Base-by-base conservation (phyloP, 2,113 vertebrate species). In the Pelmatolapia mariae region DNA sequence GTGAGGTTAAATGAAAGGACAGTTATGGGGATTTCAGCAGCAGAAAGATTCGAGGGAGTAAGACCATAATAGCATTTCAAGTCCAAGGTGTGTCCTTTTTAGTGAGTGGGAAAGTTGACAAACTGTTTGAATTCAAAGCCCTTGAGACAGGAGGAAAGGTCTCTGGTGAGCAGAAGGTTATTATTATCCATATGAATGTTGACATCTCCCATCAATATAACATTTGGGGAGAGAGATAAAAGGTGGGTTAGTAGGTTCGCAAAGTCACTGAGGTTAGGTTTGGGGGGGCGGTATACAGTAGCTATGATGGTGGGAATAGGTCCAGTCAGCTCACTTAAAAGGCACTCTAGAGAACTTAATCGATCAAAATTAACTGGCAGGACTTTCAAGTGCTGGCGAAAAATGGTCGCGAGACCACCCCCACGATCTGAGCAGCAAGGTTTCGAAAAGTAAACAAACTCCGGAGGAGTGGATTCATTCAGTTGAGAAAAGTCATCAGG, bases 31-130 rank as follows among this genome's bases (percentile, higher is more conserved):
- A 19, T 52, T 52, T 52, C 8, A 52, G 47, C 2, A 52, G 47
- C 47, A 52, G 47, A 52, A 52, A 52, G 47, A 52, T 52, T 52
- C 47, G 1, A 52, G 47, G 47, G 47, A 52, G 47, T 0, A 19
- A 52, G 47, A 52, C 47, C 47, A 52, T 18, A 52, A 52, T 18
- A 52, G 18, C 8, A 19, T 18, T 9, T 18, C 18, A 52, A 52
- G 18, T 52, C 8, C 18, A 50, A 0, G 47, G 47, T 50, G 16
- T 50, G 47, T 50, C 18, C 50, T 52, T 52, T 52, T 0, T 0
- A 52, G 47, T 52, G 50, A 52, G 1, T 52, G 50, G 4, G 2
- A 19, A 52, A 52, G 50, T 52, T 1, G 50, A 52, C 2, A 52
- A 52, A 52, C 2, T 52, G 18, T 52, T 52, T 52, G 4, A 52